These are phyloP conservation scores for Chrysolina americana DNA, from an alignment of 2,888 invertebrate species.

Conservation along the genomic window DNA sequence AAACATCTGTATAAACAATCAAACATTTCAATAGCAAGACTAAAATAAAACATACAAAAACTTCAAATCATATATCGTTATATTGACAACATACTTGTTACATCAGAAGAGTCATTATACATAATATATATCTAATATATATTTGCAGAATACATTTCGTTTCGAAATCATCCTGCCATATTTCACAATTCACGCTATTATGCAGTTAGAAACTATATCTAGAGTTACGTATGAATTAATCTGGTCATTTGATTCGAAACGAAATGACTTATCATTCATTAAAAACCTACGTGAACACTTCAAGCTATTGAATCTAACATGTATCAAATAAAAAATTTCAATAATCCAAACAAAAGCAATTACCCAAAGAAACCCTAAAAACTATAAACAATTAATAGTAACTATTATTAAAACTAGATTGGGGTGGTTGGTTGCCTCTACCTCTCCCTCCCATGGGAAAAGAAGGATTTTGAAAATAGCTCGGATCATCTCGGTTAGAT, in stretches of 20 bases:
- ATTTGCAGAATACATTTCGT: background rate
- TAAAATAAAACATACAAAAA: background rate
- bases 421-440: conserved; percentile 11
- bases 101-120: background rate
- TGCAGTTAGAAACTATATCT: background rate
- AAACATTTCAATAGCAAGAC: no score
- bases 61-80: conserved; percentile 1
- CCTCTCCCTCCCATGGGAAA: conserved; percentile 12
- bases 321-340: background rate
- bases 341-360: conserved; percentile 3
- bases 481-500: background rate
- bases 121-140: background rate
- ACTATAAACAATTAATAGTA: conserved; percentile 17
- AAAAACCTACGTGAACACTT: background rate
- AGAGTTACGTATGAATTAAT: background rate
- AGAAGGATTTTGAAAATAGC: background rate
- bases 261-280: background rate
- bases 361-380: conserved; percentile 14
- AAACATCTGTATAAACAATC: no score
- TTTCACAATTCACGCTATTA: no score
- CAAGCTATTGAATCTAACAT: background rate
- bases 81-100: background rate
- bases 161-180: background rate
- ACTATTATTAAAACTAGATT: conserved; percentile 16
- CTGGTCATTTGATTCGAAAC: background rate